Evolutionary conservation across 1,140 invertebrate species (phyloP).

Genomic region (Catajapyx aquilonaris): DNA sequence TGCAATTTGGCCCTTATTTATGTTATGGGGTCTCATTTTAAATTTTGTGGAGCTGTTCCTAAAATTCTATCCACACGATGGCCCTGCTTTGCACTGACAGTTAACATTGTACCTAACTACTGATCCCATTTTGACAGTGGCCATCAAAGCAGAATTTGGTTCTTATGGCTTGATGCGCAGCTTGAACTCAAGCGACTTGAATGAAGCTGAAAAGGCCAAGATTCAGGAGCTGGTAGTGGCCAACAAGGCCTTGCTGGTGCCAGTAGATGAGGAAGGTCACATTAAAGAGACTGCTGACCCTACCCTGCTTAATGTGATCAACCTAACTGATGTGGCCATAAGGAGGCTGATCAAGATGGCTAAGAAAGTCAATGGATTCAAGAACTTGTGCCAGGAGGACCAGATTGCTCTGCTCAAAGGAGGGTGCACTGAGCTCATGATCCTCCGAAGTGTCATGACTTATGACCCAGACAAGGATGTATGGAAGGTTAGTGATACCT

Average conservation of each 20-base stretch:
- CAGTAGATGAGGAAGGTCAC: conserved; percentile 44
- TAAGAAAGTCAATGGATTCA: conserved; percentile 70
- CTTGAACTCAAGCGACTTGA: conserved; percentile 39
- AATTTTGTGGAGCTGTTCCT: too few species aligned
- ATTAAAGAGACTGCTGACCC: conserved; percentile 26
- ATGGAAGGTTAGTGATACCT: conserved; percentile 53
- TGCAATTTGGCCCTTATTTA: too few species aligned
- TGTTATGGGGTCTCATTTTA: too few species aligned
- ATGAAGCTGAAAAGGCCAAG: conserved; percentile 59
- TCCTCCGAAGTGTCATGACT: conserved; percentile 64
- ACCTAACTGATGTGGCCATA: conserved; percentile 76
- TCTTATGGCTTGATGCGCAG: conserved; percentile 23
- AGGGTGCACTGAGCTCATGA: conserved; percentile 78
- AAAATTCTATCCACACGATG: too few species aligned
- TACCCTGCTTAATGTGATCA: conserved; percentile 57
- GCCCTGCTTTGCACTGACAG: too few species aligned
- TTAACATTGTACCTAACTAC: too few species aligned
- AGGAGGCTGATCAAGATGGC: conserved; percentile 76
- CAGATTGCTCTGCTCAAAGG: conserved; percentile 76
- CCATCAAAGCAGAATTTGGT: conserved; percentile 61
- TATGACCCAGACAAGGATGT: conserved; percentile 64
- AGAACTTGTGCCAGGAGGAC: conserved; percentile 76
- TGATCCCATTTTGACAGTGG: conserved; percentile 57
- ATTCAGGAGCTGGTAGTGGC: conserved; percentile 62
- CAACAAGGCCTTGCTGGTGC: conserved; percentile 56